These are phyloP conservation scores for Drosophila persimilis DNA, from an alignment of 1,140 invertebrate genomes.

Conservation along the genomic window DNA sequence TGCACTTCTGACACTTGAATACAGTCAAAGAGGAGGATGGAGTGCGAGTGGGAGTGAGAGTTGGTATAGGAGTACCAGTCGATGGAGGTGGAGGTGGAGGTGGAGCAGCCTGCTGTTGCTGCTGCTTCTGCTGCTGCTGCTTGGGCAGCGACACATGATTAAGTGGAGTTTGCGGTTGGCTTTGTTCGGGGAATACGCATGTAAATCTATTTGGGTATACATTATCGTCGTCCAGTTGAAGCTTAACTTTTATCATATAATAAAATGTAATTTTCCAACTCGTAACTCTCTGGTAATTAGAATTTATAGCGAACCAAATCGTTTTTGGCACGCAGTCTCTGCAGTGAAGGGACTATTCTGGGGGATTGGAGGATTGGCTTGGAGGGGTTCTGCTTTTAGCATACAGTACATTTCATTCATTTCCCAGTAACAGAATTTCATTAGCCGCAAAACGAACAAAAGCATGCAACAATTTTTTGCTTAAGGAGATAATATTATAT, in stretches of 20 bases:
- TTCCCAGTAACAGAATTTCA: conserved; percentile 51
- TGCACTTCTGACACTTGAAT: conserved; percentile 81
- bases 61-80: conserved; percentile 1
- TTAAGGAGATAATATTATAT: conserved; percentile 26
- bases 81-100: not conserved
- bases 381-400: no score
- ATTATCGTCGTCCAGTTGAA: conserved; percentile 81
- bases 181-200: conserved; percentile 74
- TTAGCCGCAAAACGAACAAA: conserved; percentile 18
- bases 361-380: not conserved
- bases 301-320: conserved; percentile 80
- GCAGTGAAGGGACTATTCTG: not conserved
- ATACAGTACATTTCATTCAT: conserved; percentile 46
- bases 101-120: not conserved
- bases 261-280: conserved; percentile 82
- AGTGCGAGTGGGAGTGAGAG: not conserved
- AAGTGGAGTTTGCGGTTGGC: conserved; percentile 76
- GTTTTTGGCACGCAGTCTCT: conserved; percentile 55
- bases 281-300: conserved; percentile 81
- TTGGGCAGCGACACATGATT: conserved; percentile 70
- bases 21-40: conserved; percentile 57
- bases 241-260: conserved; percentile 82
- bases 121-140: conserved; percentile 13
- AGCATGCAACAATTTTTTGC: conserved; percentile 38
- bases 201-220: conserved; percentile 81